Conservation (phyloP, 2,113 vertebrate genomes). For the Ovis aries region DNA sequence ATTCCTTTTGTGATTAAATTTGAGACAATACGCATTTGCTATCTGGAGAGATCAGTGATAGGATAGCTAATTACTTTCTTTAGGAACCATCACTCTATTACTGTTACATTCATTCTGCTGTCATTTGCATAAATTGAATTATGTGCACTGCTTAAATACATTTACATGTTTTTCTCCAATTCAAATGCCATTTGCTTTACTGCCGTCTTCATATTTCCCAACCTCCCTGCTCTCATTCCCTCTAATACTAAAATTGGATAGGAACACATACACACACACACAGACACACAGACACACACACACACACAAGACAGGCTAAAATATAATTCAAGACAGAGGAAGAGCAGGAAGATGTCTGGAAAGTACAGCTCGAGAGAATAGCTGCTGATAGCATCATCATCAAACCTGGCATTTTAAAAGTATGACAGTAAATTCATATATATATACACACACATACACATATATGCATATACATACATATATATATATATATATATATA, state of each 20-base stretch:
- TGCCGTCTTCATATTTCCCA: neutral
- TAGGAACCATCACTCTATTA: slow-evolving; percentile 25
- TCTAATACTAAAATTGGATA: neutral
- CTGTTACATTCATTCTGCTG: slow-evolving; percentile 20
- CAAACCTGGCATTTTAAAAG: neutral
- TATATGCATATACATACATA: accelerated
- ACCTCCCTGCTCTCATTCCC: neutral
- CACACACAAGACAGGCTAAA: neutral
- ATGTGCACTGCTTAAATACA: neutral
- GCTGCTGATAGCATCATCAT: neutral
- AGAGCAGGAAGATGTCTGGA: neutral
- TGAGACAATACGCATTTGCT: slow-evolving; percentile 44
- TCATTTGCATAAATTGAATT: slow-evolving; percentile 48
- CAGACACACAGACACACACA: neutral
- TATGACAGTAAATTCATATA: neutral
- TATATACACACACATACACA: accelerated
- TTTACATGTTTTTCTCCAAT: slow-evolving; percentile 7
- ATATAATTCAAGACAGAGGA: neutral
- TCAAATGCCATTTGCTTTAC: slow-evolving; percentile 18
- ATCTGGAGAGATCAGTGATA: slow-evolving; percentile 36
- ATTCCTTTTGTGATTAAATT: slow-evolving; percentile 49
- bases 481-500: accelerated
- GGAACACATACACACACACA: neutral
- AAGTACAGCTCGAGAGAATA: neutral
- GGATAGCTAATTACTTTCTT: slow-evolving; percentile 52